Percentiles rank a stretch among this genome's conserved stretches.
These are phyloP conservation scores for Proctacanthus coquilletti DNA, from an alignment of 1,140 invertebrate species.

Conservation along the genomic window DNA sequence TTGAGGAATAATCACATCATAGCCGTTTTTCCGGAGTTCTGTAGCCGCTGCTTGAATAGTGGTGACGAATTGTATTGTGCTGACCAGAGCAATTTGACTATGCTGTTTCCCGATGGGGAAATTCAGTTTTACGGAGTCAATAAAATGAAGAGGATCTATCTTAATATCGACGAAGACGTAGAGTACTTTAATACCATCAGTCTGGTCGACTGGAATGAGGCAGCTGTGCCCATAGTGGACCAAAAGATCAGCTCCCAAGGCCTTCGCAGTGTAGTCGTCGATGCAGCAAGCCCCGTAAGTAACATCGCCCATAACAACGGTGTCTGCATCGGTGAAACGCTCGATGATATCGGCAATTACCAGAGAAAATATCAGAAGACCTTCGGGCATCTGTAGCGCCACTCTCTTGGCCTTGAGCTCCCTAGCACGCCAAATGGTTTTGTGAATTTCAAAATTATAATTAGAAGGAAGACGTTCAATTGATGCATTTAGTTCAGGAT, in stretches of 20 bases:
- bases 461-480: conserved; percentile 70
- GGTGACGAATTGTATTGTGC: conserved; percentile 95
- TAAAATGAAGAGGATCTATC: conserved; percentile 83
- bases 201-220: conserved; percentile 88
- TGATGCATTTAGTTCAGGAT: conserved; percentile 57
- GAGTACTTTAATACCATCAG: conserved; percentile 74
- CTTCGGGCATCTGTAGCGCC: conserved; percentile 96
- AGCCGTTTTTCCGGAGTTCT: conserved; percentile 56
- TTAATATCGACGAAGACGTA: conserved; percentile 94
- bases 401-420: conserved; percentile 71
- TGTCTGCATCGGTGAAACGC: conserved; percentile 80
- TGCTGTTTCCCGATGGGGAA: conserved; percentile 45
- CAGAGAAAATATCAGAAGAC: conserved; percentile 78
- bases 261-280: conserved; percentile 90
- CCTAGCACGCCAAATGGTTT: conserved; percentile 92
- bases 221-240: conserved; percentile 99
- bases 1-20: conserved; percentile 73
- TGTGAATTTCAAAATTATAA: conserved; percentile 98
- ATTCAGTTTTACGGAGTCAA: conserved; percentile 78
- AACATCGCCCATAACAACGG: conserved; percentile 93
- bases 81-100: conserved; percentile 59
- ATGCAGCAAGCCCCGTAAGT: conserved; percentile 96
- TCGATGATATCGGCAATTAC: conserved; percentile 90
- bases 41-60: conserved; percentile 68
- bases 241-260: conserved; percentile 79